A percentile compares a stretch with the other conserved stretches of the same genome.
Conservation (phyloP, 1,140 invertebrate genomes). For the Aphelinus atriplicis region DNA sequence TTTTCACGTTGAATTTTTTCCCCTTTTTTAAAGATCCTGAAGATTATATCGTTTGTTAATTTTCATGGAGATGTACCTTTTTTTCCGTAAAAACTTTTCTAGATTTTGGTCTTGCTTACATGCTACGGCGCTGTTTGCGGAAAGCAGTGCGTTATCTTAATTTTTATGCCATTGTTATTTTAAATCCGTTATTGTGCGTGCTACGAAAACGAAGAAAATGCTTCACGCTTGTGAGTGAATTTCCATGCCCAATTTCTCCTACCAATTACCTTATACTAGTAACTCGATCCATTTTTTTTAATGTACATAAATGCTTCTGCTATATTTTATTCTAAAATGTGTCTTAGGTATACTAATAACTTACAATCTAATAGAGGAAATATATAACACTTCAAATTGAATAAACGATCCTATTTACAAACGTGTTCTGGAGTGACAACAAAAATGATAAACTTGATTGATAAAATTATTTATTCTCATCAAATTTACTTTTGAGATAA, state of each 20-base stretch:
- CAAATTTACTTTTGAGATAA: not conserved
- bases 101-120: constrained; percentile 34
- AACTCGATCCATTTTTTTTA: constrained; percentile 22
- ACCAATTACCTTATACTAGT: not conserved
- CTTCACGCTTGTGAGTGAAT: constrained; percentile 25
- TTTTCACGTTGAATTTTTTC: not conserved
- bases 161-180: constrained; percentile 25
- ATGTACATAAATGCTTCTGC: constrained; percentile 13
- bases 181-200: constrained; percentile 31
- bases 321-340: constrained; percentile 11
- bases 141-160: constrained; percentile 28
- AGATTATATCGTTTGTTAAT: constrained; percentile 9
- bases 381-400: constrained; percentile 23
- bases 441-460: not conserved
- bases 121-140: constrained; percentile 24
- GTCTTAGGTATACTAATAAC: not conserved
- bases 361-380: not conserved
- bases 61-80: constrained; percentile 3
- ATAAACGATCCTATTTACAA: constrained; percentile 31
- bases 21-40: not conserved
- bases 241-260: constrained; percentile 32
- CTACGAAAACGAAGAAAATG: constrained; percentile 31
- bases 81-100: constrained; percentile 22
- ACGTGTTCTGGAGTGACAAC: not conserved
- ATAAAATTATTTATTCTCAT: constrained; percentile 2